Evolutionary conservation across 2,113 vertebrate genomes (phyloP).

Genomic region (Pardalotus punctatus): DNA sequence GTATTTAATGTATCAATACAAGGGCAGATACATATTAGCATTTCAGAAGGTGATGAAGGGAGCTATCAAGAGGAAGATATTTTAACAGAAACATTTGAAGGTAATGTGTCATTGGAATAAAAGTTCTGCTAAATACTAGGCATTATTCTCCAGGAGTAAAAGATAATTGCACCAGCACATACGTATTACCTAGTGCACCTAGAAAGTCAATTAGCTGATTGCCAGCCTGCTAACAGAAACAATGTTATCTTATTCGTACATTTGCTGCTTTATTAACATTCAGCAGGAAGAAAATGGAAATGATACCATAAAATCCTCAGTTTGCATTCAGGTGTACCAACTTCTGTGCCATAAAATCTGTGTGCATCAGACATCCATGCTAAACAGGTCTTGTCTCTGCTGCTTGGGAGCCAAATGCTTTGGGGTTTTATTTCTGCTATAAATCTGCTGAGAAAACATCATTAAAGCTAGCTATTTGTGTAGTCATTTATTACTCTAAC

Average conservation of each 20-base stretch:
- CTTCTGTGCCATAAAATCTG: background rate
- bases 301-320: background rate
- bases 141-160: background rate
- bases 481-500: background rate
- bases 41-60: background rate
- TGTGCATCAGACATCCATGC: background rate
- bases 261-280: constrained; percentile 1
- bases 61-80: background rate
- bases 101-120: background rate
- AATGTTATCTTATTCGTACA: background rate
- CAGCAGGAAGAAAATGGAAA: background rate
- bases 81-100: background rate
- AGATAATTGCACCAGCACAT: background rate
- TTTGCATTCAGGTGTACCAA: background rate
- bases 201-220: background rate
- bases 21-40: background rate
- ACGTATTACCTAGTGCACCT: background rate
- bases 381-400: background rate
- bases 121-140: background rate
- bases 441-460: background rate
- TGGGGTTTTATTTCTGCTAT: background rate
- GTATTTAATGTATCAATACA: background rate
- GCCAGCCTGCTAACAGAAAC: background rate
- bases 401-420: background rate
- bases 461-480: constrained; percentile 3